These are phyloP conservation scores for Anhinga anhinga DNA, from an alignment of 2,113 vertebrate species.

Conservation along the genomic window DNA sequence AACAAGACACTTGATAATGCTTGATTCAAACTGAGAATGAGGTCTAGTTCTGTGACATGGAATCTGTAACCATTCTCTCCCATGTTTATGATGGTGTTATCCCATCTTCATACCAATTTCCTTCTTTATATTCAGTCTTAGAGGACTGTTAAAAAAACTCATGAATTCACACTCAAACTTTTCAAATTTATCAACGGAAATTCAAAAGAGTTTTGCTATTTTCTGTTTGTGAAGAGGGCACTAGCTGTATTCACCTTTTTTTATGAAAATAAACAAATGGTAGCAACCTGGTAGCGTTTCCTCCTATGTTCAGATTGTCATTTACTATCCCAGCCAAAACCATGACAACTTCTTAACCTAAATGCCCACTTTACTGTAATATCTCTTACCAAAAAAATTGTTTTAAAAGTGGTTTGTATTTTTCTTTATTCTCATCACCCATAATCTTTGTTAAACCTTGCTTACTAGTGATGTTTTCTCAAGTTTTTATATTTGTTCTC, in stretches of 20 bases:
- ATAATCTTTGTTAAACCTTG: neutral
- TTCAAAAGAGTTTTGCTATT: neutral
- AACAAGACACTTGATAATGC: neutral
- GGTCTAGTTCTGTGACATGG: neutral
- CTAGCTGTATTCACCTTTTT: neutral
- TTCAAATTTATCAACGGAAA: neutral
- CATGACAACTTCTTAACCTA: neutral
- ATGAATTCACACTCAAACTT: neutral
- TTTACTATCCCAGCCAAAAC: too few relatives aligned
- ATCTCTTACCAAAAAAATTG: accelerated
- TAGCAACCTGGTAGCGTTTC: neutral
- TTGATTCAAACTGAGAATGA: neutral
- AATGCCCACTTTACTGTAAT: neutral
- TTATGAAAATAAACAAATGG: neutral
- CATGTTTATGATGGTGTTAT: neutral
- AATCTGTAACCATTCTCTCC: neutral
- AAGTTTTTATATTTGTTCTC: neutral
- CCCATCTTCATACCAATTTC: neutral
- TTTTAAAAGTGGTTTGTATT: neutral
- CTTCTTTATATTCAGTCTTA: neutral
- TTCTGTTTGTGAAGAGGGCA: neutral
- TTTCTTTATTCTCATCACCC: neutral
- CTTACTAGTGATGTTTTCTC: neutral
- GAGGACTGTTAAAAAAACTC: neutral
- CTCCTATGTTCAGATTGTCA: neutral